A percentile compares a stretch with the other conserved stretches of the same genome.
These are phyloP conservation scores for Nibea albiflora DNA, from an alignment of 2,113 vertebrate genomes.

Conservation along the genomic window DNA sequence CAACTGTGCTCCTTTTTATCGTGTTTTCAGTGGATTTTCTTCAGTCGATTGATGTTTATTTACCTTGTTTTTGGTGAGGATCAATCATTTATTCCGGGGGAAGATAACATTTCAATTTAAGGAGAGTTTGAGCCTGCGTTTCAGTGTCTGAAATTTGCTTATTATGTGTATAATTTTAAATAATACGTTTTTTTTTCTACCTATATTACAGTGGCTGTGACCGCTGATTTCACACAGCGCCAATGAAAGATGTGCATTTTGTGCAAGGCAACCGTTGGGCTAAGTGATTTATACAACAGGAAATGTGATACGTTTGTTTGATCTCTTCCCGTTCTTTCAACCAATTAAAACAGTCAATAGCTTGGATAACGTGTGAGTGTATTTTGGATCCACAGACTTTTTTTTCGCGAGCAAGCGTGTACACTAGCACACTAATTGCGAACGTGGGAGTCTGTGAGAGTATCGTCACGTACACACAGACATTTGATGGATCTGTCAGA, in stretches of 20 bases:
- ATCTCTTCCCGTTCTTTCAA: slow-evolving; percentile 14
- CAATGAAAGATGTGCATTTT: neutral
- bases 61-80: neutral
- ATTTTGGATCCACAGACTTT: neutral
- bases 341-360: neutral
- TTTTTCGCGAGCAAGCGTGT: neutral
- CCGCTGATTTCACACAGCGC: neutral
- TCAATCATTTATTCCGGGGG: neutral
- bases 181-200: no score
- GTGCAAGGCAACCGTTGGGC: neutral
- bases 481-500: slow-evolving; percentile 55
- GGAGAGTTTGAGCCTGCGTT: neutral
- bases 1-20: neutral
- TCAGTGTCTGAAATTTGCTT: neutral
- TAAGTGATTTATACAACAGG: neutral
- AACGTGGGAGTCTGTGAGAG: slow-evolving; percentile 65
- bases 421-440: slow-evolving; percentile 51
- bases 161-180: no score
- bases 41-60: neutral
- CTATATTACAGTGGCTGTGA: neutral
- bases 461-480: slow-evolving; percentile 49
- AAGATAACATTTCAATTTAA: neutral
- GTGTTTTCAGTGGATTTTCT: neutral
- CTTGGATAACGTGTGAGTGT: neutral
- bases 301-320: neutral